phyloP scores from a whole-genome alignment of 2,113 vertebrate genomes.

The Dascyllus trimaculatus region DNA sequence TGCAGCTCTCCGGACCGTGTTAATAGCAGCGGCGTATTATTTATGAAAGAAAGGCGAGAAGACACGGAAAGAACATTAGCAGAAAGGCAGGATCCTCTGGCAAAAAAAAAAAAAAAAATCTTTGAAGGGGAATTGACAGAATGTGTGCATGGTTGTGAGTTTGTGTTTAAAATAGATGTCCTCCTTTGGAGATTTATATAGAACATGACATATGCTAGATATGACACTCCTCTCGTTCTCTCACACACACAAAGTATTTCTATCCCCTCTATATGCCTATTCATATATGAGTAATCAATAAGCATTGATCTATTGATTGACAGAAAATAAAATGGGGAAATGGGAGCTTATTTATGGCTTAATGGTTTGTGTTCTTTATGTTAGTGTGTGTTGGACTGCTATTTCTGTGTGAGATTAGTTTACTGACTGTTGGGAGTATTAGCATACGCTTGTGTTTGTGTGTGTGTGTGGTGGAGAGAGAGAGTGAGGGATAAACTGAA shows the following conservation, averaged over 20 bases:
- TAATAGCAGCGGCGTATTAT: slow-evolving; percentile 63
- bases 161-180: slow-evolving; percentile 71
- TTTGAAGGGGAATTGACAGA: slow-evolving; percentile 33
- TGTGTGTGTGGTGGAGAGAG: slow-evolving; percentile 3
- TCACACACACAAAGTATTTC: neutral
- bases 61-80: slow-evolving; percentile 75
- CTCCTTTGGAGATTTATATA: slow-evolving; percentile 64
- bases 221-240: slow-evolving; percentile 3
- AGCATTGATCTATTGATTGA: slow-evolving; percentile 43
- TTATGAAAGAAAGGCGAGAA: slow-evolving; percentile 63
- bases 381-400: neutral
- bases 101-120: slow-evolving; percentile 9
- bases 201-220: slow-evolving; percentile 57
- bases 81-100: slow-evolving; percentile 9
- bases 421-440: neutral
- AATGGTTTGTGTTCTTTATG: neutral
- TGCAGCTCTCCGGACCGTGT: slow-evolving; percentile 42
- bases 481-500: neutral
- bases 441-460: neutral
- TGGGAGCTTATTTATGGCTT: slow-evolving; percentile 19
- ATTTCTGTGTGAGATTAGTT: slow-evolving; percentile 21
- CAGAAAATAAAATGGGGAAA: slow-evolving; percentile 14
- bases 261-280: neutral
- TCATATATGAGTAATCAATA: slow-evolving; percentile 13
- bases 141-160: slow-evolving; percentile 10